phyloP scores from a whole-genome alignment of 1,140 invertebrate genomes.

The Augochlora pura region DNA sequence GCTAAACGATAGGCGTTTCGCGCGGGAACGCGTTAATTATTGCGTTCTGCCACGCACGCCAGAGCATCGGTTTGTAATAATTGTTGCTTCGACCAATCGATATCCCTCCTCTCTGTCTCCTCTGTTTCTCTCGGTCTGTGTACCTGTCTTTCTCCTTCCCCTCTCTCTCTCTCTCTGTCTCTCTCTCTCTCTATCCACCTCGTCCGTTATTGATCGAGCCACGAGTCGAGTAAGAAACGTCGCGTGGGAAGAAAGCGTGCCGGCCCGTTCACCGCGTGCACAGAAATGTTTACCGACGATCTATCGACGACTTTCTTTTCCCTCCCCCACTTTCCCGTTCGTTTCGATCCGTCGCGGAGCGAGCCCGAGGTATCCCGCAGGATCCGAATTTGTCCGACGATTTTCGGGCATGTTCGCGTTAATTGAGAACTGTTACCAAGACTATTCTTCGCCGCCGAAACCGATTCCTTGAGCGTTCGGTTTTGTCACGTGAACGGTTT shows the following conservation, averaged over 20 bases:
- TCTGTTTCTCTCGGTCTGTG: conserved; percentile 25
- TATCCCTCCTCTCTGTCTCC: conserved; percentile 37
- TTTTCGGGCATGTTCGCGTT: too few relatives aligned
- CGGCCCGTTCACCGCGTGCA: conserved; percentile 50
- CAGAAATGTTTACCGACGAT: conserved; percentile 53
- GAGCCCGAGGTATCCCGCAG: too few relatives aligned
- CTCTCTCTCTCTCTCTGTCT: conserved; percentile 30
- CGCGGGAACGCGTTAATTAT: conserved; percentile 33
- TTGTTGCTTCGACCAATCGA: conserved; percentile 61
- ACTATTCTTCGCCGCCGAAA: too few relatives aligned
- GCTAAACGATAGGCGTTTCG: conserved; percentile 30
- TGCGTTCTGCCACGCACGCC: conserved; percentile 24
- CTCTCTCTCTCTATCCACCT: conserved; percentile 34
- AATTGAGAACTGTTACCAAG: too few relatives aligned
- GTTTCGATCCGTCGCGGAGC: neutral
- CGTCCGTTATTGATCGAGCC: conserved; percentile 60
- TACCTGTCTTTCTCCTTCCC: neutral
- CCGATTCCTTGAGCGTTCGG: too few relatives aligned
- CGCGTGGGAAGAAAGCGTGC: conserved; percentile 65
- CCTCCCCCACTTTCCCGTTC: too few relatives aligned
- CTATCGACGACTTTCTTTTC: neutral
- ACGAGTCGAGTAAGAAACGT: conserved; percentile 60
- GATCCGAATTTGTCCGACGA: too few relatives aligned
- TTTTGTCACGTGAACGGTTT: too few relatives aligned
- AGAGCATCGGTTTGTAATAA: conserved; percentile 60